A percentile compares a stretch with the other conserved stretches of the same genome.
phyloP scores from a whole-genome alignment of 2,113 vertebrate genomes.

The Rhombomys opimus region DNA sequence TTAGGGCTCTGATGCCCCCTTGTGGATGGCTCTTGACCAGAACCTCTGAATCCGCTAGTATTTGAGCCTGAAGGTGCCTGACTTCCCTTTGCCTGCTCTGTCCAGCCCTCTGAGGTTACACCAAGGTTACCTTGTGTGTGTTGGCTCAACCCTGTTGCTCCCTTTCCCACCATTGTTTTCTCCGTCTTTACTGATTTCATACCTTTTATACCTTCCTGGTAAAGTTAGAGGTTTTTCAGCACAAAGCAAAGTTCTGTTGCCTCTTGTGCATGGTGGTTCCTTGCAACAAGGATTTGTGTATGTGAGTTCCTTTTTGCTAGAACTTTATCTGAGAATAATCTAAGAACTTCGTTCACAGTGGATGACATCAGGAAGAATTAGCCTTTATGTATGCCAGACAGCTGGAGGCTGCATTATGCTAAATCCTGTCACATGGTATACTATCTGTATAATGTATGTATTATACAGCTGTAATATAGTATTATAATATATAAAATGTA shows the following conservation, averaged over 20 bases:
- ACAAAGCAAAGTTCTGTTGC: neutral
- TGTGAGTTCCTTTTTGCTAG: neutral
- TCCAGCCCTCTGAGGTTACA: neutral
- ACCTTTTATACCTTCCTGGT: neutral
- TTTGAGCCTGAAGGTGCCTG: neutral
- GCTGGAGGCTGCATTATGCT: neutral
- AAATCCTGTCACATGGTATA: too few relatives aligned
- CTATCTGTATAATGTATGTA: too few relatives aligned
- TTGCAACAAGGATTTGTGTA: neutral
- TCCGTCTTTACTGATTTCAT: neutral
- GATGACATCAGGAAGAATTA: neutral
- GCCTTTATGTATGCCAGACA: neutral
- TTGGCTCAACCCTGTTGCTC: accelerated
- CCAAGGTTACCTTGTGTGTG: accelerated
- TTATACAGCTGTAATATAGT: too few relatives aligned
- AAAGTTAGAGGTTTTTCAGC: neutral
- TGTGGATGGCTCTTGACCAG: too few relatives aligned
- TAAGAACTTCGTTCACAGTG: neutral
- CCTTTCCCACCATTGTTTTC: neutral
- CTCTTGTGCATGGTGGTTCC: neutral
- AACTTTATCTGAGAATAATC: neutral
- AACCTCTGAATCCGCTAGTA: accelerated
- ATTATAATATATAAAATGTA: too few relatives aligned
- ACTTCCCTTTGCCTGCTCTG: accelerated
- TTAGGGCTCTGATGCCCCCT: neutral